These are phyloP conservation scores for Muscicapa striata DNA, from an alignment of 2,797 vertebrate genomes.

Conservation along the genomic window DNA sequence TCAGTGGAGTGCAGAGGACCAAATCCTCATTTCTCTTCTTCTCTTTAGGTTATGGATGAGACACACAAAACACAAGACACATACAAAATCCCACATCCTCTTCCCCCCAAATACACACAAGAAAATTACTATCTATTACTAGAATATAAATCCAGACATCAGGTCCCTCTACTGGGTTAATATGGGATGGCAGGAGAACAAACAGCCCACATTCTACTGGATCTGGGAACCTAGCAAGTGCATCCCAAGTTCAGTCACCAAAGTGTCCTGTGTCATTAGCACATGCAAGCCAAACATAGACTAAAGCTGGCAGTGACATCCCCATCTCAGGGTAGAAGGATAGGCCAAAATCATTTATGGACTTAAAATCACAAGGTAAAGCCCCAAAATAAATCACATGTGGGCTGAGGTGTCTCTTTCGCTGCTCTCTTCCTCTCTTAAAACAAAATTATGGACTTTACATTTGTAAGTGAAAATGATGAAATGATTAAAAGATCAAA, in stretches of 20 bases:
- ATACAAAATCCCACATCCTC: not conserved
- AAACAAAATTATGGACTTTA: not conserved
- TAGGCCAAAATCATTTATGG: not conserved
- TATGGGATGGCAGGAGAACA: not conserved
- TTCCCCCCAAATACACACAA: not conserved
- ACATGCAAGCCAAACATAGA: not conserved
- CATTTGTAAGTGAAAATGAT: not conserved
- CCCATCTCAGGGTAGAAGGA: not conserved
- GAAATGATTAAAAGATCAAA: not conserved
- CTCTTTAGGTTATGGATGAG: not conserved
- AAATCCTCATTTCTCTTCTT: not conserved
- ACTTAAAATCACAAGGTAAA: not conserved
- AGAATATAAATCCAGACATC: not conserved
- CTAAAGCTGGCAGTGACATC: not conserved
- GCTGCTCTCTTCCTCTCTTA: not conserved
- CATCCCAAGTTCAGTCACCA: not conserved
- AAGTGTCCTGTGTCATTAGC: not conserved
- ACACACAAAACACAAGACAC: not conserved
- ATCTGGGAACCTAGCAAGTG: not conserved
- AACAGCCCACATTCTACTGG: accelerated
- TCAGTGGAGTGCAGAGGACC: not conserved
- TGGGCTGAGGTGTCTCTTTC: not conserved
- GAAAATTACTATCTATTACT: not conserved
- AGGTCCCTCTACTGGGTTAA: slow-evolving; percentile 51
- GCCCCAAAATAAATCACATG: not conserved